phyloP scores from a whole-genome alignment of 2,113 vertebrate species.

The Centropus bengalensis region DNA sequence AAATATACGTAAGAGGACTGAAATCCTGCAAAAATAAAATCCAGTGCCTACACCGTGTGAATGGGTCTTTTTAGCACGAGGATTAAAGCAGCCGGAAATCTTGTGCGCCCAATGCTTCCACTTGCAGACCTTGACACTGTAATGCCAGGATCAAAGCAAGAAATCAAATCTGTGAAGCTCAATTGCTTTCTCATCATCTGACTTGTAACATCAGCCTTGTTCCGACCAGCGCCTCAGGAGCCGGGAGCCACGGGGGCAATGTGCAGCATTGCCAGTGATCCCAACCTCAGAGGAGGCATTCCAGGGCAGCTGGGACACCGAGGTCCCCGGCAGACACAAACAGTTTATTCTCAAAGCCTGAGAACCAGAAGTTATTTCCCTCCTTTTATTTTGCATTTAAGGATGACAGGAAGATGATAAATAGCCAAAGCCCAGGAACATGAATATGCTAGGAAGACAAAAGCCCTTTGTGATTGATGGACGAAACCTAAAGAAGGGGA shows the following conservation, averaged over 20 bases:
- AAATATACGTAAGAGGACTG: not conserved
- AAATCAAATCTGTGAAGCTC: slow-evolving; percentile 53
- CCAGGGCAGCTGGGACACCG: not conserved
- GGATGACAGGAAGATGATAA: slow-evolving; percentile 76
- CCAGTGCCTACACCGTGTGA: not conserved
- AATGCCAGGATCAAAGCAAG: slow-evolving; percentile 60
- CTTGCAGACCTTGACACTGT: slow-evolving; percentile 13
- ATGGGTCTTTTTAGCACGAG: not conserved
- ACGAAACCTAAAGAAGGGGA: slow-evolving; percentile 54
- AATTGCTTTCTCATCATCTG: slow-evolving; percentile 71
- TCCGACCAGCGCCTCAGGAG: slow-evolving; percentile 68
- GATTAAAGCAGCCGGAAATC: slow-evolving; percentile 36
- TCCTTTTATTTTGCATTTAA: slow-evolving; percentile 67
- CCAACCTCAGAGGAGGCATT: slow-evolving; percentile 44
- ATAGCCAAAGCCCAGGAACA: slow-evolving; percentile 62
- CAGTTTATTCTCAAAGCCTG: slow-evolving; percentile 73
- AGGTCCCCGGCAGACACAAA: slow-evolving; percentile 62
- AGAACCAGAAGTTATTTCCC: slow-evolving; percentile 72
- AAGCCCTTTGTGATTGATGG: slow-evolving; percentile 74
- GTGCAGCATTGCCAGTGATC: slow-evolving; percentile 42
- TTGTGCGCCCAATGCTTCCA: not conserved
- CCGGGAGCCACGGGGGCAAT: slow-evolving; percentile 68
- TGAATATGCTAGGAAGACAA: slow-evolving; percentile 61
- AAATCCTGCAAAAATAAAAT: not conserved
- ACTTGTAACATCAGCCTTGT: slow-evolving; percentile 77